Conservation (phyloP, 2,113 vertebrate species). For the Cyprinodon variegatus region DNA sequence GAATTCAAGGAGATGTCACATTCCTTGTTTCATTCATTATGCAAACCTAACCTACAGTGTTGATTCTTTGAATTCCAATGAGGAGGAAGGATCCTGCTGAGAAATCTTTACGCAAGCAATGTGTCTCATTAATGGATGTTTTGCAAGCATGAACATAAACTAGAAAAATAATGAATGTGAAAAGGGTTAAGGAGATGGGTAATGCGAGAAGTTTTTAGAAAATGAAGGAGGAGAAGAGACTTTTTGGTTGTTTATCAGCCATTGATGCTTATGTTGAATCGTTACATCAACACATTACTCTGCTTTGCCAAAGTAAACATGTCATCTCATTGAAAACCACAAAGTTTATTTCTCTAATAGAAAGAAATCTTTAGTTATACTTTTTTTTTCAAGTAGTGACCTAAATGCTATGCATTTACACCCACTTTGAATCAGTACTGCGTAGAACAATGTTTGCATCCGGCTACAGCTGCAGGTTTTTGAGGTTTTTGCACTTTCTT, state of each 20-base stretch:
- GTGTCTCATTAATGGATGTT: not conserved
- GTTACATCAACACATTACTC: not conserved
- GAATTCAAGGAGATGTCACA: conserved; percentile 77
- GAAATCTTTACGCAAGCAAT: conserved; percentile 20
- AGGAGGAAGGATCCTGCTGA: conserved; percentile 26
- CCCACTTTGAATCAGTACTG: no score
- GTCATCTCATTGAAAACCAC: no score
- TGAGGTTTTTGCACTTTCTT: no score
- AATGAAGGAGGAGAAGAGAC: conserved; percentile 25
- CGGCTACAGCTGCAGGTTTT: no score
- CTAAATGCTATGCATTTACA: no score
- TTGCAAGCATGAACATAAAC: not conserved
- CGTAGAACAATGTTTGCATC: no score
- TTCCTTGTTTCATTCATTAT: conserved; percentile 76
- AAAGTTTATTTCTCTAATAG: no score
- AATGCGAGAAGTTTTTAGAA: not conserved
- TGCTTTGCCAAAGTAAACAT: no score
- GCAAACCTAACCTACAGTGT: conserved; percentile 64
- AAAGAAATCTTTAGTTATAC: no score
- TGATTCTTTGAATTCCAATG: conserved; percentile 72
- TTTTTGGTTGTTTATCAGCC: conserved; percentile 33
- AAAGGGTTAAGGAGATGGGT: not conserved
- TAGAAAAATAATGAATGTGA: not conserved
- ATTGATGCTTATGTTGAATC: not conserved
- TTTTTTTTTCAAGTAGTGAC: no score